These are phyloP conservation scores for Lasioglossum malachurum DNA, from an alignment of 2,888 invertebrate species.

Conservation along the genomic window DNA sequence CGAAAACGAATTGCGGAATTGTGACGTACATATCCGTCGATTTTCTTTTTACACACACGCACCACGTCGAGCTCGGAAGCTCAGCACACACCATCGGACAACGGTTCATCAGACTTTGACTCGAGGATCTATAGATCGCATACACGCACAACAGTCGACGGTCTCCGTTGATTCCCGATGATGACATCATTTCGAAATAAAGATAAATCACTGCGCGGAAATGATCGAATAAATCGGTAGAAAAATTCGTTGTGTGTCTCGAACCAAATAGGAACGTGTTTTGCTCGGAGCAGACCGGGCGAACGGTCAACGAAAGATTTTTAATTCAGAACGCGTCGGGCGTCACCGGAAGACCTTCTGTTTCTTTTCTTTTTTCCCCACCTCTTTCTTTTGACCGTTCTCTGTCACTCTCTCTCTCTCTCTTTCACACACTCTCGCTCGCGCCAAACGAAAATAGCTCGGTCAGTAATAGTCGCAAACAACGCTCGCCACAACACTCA, in stretches of 20 bases:
- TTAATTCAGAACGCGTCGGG: constrained; percentile 31
- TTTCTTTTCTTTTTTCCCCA: not conserved
- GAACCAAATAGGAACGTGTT: constrained; percentile 47
- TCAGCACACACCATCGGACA: constrained; percentile 43
- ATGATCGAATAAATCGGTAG: not conserved
- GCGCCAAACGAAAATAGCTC: constrained; percentile 1
- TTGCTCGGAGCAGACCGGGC: not conserved
- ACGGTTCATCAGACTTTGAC: constrained; percentile 60
- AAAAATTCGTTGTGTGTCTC: constrained; percentile 9
- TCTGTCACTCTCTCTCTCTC: not conserved
- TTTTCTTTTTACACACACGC: constrained; percentile 18
- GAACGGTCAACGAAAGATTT: constrained; percentile 24
- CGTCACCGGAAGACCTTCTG: constrained; percentile 26
- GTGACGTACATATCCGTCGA: constrained; percentile 37
- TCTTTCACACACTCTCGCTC: not conserved
- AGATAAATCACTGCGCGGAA: not conserved
- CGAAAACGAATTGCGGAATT: constrained; percentile 51
- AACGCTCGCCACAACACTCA: constrained; percentile 17
- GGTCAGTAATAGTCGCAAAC: not conserved
- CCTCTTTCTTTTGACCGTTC: not conserved
- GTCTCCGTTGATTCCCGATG: constrained; percentile 54
- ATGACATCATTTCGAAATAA: not conserved
- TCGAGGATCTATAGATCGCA: constrained; percentile 54
- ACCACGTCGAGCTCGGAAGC: constrained; percentile 45
- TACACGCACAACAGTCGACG: constrained; percentile 45